phyloP scores from a whole-genome alignment of 2,797 vertebrate genomes.

The Vultur gryphus region DNA sequence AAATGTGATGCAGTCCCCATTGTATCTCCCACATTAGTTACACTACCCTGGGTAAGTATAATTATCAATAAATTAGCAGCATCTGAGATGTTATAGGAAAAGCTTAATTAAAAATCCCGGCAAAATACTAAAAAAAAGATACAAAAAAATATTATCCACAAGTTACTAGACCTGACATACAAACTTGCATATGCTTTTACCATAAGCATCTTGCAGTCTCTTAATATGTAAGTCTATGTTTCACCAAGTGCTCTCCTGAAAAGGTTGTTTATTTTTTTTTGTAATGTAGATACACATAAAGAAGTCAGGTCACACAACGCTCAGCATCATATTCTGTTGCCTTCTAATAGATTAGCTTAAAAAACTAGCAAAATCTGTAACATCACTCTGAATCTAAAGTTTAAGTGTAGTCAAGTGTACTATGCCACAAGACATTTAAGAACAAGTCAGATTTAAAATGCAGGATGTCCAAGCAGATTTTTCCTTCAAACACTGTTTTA shows the following conservation, averaged over 20 bases:
- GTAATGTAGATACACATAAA: background rate
- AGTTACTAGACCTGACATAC: background rate
- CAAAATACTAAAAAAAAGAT: background rate
- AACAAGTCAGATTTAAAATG: slow-evolving; percentile 53
- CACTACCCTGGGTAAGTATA: background rate
- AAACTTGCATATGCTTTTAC: background rate
- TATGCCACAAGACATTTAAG: slow-evolving; percentile 18
- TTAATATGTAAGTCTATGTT: background rate
- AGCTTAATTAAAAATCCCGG: background rate
- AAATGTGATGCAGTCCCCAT: background rate
- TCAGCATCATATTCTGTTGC: background rate
- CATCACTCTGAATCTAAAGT: slow-evolving; percentile 25
- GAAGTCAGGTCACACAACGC: background rate
- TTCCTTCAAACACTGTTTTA: slow-evolving; percentile 49
- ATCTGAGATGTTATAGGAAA: background rate
- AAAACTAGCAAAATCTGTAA: slow-evolving; percentile 15
- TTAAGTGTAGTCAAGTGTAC: background rate
- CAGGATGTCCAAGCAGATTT: slow-evolving; percentile 46
- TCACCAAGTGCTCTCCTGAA: background rate
- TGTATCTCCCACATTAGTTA: background rate
- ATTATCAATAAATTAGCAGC: background rate
- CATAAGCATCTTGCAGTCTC: background rate
- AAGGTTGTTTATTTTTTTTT: background rate
- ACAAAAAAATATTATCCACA: background rate
- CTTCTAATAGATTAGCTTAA: background rate